Conservation (phyloP, 2,113 vertebrate genomes). For the Mugil cephalus region DNA sequence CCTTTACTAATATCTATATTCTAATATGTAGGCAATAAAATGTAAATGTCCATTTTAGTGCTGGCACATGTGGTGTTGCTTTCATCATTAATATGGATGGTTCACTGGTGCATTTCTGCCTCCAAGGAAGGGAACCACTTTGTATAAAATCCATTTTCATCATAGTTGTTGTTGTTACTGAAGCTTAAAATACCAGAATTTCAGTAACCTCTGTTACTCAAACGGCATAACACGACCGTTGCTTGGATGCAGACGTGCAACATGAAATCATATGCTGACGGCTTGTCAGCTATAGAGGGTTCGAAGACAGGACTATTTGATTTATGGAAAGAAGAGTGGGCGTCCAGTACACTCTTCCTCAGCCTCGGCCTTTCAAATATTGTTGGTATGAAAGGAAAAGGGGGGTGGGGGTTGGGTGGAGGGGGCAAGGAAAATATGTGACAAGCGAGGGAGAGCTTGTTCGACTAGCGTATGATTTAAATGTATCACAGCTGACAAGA, state of each 20-base stretch:
- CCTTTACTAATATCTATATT: too few species aligned
- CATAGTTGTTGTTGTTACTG: neutral
- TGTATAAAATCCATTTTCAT: neutral
- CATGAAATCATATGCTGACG: slow-evolving; percentile 38
- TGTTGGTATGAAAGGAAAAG: too few species aligned
- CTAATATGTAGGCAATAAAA: too few species aligned
- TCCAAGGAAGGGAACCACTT: too few species aligned
- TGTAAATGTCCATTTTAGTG: neutral
- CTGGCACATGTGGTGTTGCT: neutral
- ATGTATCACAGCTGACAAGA: slow-evolving; percentile 46
- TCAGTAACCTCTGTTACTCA: slow-evolving; percentile 21
- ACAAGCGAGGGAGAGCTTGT: slow-evolving; percentile 27
- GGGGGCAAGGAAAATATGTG: slow-evolving; percentile 29
- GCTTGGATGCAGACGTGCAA: neutral
- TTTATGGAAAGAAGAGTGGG: slow-evolving; percentile 43
- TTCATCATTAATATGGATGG: too few species aligned
- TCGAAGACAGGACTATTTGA: slow-evolving; percentile 33
- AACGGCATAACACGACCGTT: neutral
- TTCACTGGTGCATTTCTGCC: too few species aligned
- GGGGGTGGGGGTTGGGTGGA: too few species aligned
- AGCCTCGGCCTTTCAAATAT: neutral
- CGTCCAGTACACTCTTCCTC: slow-evolving; percentile 28
- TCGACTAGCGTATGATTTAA: slow-evolving; percentile 57
- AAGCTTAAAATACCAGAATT: slow-evolving; percentile 13
- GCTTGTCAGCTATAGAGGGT: slow-evolving; percentile 22